Evolutionary conservation across 1,140 invertebrate genomes (phyloP).

Genomic region (Heterodera schachtii): DNA sequence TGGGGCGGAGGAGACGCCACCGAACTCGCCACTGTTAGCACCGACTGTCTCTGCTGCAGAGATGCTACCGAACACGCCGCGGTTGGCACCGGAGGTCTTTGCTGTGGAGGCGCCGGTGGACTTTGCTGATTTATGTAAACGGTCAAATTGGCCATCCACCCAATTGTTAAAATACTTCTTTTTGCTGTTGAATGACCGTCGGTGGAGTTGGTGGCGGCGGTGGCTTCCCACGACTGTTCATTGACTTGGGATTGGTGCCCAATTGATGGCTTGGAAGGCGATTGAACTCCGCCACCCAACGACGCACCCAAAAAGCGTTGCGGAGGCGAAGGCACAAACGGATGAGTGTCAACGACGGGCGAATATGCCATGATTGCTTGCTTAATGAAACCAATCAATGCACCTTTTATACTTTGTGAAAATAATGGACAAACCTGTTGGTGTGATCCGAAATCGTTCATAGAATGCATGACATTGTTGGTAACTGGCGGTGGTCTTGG

Average conservation of each 20-base stretch:
- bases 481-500: conserved; percentile 25
- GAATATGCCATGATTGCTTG: neutral
- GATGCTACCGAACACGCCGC: too few relatives aligned
- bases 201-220: conserved; percentile 22
- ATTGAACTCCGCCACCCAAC: conserved; percentile 8
- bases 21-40: too few relatives aligned
- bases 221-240: conserved; percentile 8
- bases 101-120: too few relatives aligned
- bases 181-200: neutral
- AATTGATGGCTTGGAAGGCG: neutral
- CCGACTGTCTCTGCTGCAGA: too few relatives aligned
- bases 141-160: too few relatives aligned
- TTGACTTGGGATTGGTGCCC: neutral
- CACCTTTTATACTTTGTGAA: neutral
- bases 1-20: neutral
- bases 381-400: neutral
- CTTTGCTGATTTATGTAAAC: neutral
- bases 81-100: too few relatives aligned
- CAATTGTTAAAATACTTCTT: neutral
- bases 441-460: neutral
- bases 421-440: neutral
- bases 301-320: conserved; percentile 23
- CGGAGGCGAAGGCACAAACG: conserved; percentile 14
- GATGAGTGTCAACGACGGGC: neutral
- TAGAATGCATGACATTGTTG: neutral